Conservation (phyloP, 92 coral and sea anemone species). For the Diadumene lineata region DNA sequence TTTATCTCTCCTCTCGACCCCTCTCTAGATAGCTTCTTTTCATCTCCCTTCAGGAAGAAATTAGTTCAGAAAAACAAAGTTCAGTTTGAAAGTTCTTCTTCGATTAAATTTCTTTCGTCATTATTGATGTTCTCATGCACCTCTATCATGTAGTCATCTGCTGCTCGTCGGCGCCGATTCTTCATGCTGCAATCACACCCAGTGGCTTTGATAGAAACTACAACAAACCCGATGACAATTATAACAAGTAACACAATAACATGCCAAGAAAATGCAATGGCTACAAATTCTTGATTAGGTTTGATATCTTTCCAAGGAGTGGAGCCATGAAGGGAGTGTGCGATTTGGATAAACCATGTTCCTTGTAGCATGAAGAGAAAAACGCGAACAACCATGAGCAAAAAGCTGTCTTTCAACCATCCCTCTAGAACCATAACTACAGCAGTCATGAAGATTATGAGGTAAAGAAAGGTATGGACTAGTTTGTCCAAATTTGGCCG, state of each 20-base stretch:
- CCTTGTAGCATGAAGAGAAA: constrained; percentile 54
- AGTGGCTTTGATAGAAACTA: constrained; percentile 10
- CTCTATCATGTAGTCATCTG: too few species aligned
- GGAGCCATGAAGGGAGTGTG: constrained; percentile 44
- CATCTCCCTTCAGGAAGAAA: too few species aligned
- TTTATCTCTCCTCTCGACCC: too few species aligned
- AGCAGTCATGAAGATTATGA: constrained; percentile 37
- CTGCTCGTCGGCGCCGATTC: too few species aligned
- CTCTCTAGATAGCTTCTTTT: too few species aligned
- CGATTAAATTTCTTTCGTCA: too few species aligned
- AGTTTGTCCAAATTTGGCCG: constrained; percentile 48
- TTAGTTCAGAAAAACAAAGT: too few species aligned
- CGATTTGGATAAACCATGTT: constrained; percentile 66
- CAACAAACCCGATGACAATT: constrained; percentile 7
- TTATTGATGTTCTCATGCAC: too few species aligned
- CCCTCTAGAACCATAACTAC: constrained; percentile 46
- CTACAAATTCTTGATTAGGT: constrained; percentile 45
- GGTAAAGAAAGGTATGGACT: constrained; percentile 45
- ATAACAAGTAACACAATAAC: constrained; percentile 25
- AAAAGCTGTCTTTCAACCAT: constrained; percentile 44
- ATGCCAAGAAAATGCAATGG: constrained; percentile 60
- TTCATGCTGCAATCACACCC: background rate
- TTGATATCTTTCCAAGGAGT: constrained; percentile 51
- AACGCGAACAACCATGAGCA: constrained; percentile 33
- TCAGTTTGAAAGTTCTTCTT: too few species aligned